Evolutionary conservation across 2,113 vertebrate genomes (phyloP).

Genomic region (Gymnocephalus cernua): DNA sequence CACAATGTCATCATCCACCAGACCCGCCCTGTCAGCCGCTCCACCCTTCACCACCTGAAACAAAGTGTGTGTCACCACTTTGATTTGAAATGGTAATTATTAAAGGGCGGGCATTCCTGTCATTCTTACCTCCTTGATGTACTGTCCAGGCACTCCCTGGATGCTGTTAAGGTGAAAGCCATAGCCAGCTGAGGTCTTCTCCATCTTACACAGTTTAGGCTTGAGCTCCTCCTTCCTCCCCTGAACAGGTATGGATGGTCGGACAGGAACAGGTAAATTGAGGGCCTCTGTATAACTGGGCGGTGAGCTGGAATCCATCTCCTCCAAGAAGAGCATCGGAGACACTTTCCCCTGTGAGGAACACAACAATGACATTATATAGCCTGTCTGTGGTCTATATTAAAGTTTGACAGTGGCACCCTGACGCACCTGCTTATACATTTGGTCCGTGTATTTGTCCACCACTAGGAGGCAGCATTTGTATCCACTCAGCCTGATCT

Average conservation of each 20-base stretch:
- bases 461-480: slow-evolving; percentile 88
- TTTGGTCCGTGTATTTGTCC: slow-evolving; percentile 86
- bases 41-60: slow-evolving; percentile 87
- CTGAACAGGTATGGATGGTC: background rate
- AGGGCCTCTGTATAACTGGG: slow-evolving; percentile 73
- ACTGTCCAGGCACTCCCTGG: slow-evolving; percentile 85
- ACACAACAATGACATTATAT: slow-evolving; percentile 4
- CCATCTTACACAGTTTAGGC: slow-evolving; percentile 90
- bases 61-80: background rate
- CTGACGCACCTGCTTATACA: slow-evolving; percentile 89
- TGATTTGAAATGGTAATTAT: background rate
- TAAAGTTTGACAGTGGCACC: background rate
- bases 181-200: slow-evolving; percentile 86
- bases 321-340: slow-evolving; percentile 87
- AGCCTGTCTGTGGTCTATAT: background rate
- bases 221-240: slow-evolving; percentile 77
- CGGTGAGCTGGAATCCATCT: slow-evolving; percentile 71
- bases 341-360: slow-evolving; percentile 87
- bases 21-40: slow-evolving; percentile 86
- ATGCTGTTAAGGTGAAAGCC: slow-evolving; percentile 93
- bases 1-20: slow-evolving; percentile 88
- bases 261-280: slow-evolving; percentile 26
- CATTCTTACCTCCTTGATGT: slow-evolving; percentile 88
- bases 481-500: slow-evolving; percentile 85
- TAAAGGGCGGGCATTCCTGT: background rate